Evolutionary conservation across 2,113 vertebrate species (phyloP).

Genomic region (Psephotus haematonotus): DNA sequence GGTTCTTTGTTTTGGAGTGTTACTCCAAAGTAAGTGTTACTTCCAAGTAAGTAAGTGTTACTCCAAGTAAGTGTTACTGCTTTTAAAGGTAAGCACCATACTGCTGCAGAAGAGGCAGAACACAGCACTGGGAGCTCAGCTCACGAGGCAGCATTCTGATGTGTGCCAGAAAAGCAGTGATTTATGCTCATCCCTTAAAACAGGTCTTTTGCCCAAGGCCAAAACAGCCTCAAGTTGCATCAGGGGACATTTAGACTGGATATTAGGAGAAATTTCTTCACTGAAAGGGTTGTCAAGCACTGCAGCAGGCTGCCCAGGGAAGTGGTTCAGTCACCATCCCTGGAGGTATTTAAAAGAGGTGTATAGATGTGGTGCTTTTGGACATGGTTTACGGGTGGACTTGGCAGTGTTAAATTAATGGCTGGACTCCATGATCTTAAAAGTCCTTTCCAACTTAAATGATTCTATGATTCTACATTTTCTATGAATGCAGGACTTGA

Average conservation of each 20-base stretch:
- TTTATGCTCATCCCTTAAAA: not conserved
- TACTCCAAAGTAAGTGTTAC: too few relatives aligned
- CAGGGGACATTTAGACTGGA: not conserved
- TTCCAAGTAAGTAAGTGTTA: too few relatives aligned
- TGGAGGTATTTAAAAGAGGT: not conserved
- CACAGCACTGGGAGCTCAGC: not conserved
- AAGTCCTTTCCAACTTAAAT: not conserved
- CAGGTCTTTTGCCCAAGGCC: not conserved
- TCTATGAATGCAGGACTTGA: not conserved
- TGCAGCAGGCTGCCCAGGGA: not conserved
- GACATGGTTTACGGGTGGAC: not conserved
- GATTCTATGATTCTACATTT: not conserved
- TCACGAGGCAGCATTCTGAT: not conserved
- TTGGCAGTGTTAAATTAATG: accelerated
- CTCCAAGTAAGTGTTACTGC: too few relatives aligned
- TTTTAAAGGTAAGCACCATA: not conserved
- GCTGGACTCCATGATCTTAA: not conserved
- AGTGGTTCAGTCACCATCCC: not conserved
- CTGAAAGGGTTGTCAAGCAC: not conserved
- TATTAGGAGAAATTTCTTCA: not conserved
- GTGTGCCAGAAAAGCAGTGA: accelerated
- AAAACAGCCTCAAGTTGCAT: not conserved
- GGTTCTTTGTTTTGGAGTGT: not conserved
- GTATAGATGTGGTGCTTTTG: not conserved
- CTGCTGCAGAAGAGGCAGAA: accelerated